Conservation (phyloP, 2,888 invertebrate genomes). For the Drosophila putrida region DNA sequence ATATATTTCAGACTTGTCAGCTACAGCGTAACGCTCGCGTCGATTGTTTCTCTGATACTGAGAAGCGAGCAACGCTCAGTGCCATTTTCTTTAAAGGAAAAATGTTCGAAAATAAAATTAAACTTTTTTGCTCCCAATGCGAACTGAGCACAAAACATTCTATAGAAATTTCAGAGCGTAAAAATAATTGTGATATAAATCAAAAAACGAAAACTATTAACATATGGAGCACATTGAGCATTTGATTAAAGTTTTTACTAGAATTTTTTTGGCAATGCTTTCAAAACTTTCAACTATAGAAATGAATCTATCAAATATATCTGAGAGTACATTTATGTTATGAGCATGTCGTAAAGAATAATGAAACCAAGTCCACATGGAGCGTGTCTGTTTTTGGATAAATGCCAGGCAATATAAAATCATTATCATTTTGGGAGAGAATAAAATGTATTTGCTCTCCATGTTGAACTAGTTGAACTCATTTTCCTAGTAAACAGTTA, state of each 20-base stretch:
- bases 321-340: not conserved
- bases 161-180: slow-evolving; percentile 27
- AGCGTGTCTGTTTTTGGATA: slow-evolving; percentile 54
- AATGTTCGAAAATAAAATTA: slow-evolving; percentile 62
- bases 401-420: slow-evolving; percentile 37
- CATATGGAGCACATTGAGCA: not conserved
- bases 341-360: slow-evolving; percentile 24
- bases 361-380: slow-evolving; percentile 29
- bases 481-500: not conserved
- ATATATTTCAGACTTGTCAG: slow-evolving; percentile 37
- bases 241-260: slow-evolving; percentile 18
- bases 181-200: slow-evolving; percentile 21
- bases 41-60: slow-evolving; percentile 73
- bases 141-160: slow-evolving; percentile 19
- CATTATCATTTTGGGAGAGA: not conserved
- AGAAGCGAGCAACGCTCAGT: slow-evolving; percentile 51
- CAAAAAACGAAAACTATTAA: slow-evolving; percentile 17
- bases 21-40: slow-evolving; percentile 67
- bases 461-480: not conserved
- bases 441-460: not conserved
- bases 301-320: slow-evolving; percentile 7
- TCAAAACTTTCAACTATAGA: slow-evolving; percentile 8
- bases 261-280: slow-evolving; percentile 7
- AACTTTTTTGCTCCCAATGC: slow-evolving; percentile 20
- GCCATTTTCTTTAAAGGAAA: slow-evolving; percentile 63